These are phyloP conservation scores for Ophiodon elongatus DNA, from an alignment of 2,113 vertebrate species.

Conservation along the genomic window DNA sequence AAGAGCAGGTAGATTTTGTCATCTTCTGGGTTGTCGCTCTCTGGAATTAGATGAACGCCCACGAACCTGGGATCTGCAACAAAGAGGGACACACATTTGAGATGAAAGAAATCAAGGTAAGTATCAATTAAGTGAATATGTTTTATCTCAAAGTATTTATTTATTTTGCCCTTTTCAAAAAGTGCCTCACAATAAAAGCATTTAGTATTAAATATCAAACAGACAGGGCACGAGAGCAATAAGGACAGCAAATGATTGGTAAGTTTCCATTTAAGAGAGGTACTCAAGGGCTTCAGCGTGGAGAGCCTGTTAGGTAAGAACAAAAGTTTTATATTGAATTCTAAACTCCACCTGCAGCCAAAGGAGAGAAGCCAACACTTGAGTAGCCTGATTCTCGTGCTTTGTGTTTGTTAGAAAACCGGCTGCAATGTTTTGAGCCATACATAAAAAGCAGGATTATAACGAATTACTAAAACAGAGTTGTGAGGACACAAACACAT, in stretches of 20 bases:
- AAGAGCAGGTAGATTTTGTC: conserved; percentile 99
- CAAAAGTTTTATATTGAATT: conserved; percentile 29
- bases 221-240: background rate
- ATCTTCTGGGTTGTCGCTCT: conserved; percentile 97
- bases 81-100: conserved; percentile 17
- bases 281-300: background rate
- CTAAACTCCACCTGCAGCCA: background rate
- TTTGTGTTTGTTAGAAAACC: conserved; percentile 4
- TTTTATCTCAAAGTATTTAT: background rate
- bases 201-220: background rate
- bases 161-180: background rate
- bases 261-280: background rate
- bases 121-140: background rate
- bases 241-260: background rate
- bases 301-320: conserved; percentile 17
- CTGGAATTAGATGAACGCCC: conserved; percentile 92
- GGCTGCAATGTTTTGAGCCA: conserved; percentile 26
- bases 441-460: conserved; percentile 1
- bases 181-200: background rate
- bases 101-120: background rate
- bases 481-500: background rate
- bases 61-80: conserved; percentile 94
- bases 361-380: conserved; percentile 4
- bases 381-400: conserved; percentile 1
- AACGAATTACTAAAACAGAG: background rate